phyloP scores from a whole-genome alignment of 2,113 vertebrate species.

The Sinocyclocheilus anshuiensis region DNA sequence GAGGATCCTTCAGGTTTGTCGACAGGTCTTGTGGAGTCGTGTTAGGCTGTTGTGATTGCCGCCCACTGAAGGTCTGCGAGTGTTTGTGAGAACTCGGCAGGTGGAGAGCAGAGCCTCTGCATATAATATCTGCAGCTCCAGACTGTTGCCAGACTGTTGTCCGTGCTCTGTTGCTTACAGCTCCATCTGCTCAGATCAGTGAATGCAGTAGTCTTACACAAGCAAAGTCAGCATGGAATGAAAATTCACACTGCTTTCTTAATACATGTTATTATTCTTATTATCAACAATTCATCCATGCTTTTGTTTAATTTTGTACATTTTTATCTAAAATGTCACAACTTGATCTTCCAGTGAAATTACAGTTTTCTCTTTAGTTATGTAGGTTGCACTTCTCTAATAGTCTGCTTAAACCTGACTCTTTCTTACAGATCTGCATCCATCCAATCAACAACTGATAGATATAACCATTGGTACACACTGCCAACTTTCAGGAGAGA shows the following conservation, averaged over 20 bases:
- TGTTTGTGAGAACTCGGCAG: constrained; percentile 15
- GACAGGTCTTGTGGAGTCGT: constrained; percentile 31
- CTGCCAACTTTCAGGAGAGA: background rate
- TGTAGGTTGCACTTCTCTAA: background rate
- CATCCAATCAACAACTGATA: background rate
- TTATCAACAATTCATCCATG: background rate
- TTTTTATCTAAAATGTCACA: background rate
- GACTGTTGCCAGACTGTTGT: constrained; percentile 14
- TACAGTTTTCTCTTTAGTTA: background rate
- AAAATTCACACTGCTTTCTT: background rate
- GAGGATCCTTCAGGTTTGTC: constrained; percentile 24
- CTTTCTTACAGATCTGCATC: background rate
- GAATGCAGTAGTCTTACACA: background rate
- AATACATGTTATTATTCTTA: background rate
- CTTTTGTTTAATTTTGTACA: background rate
- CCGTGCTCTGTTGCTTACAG: background rate
- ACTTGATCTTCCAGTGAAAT: background rate
- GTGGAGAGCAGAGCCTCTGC: constrained; percentile 15
- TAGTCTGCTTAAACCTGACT: background rate
- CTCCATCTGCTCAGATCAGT: constrained; percentile 1
- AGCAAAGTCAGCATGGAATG: background rate
- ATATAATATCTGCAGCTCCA: constrained; percentile 14
- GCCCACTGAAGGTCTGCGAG: constrained; percentile 31
- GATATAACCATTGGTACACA: background rate
- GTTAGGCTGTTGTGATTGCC: constrained; percentile 29